These are phyloP conservation scores for Drosophila planitibia DNA, from an alignment of 2,888 invertebrate species.

Conservation along the genomic window DNA sequence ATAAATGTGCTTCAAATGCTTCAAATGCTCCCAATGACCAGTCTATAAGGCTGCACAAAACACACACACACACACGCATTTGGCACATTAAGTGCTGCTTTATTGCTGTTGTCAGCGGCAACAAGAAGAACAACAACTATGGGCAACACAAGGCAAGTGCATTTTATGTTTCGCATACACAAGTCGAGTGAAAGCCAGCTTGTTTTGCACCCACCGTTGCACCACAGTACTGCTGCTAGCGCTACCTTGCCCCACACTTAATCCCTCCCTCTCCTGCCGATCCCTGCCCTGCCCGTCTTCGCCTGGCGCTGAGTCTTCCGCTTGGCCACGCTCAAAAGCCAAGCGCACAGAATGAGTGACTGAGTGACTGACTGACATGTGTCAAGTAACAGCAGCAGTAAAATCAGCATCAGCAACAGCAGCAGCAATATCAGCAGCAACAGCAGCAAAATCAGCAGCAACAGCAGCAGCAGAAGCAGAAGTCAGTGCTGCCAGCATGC, in stretches of 20 bases:
- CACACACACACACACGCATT: slow-evolving; percentile 16
- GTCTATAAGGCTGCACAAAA: slow-evolving; percentile 30
- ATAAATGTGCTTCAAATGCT: slow-evolving; percentile 41
- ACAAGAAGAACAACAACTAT: slow-evolving; percentile 7
- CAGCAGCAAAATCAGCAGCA: slow-evolving; percentile 29
- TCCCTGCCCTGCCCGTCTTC: not conserved
- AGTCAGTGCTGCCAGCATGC: slow-evolving; percentile 56
- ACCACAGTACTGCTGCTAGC: not conserved
- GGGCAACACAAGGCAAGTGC: slow-evolving; percentile 38
- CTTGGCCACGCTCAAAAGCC: slow-evolving; percentile 53
- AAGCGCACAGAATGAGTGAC: slow-evolving; percentile 49
- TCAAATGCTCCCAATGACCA: slow-evolving; percentile 50
- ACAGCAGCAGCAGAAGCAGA: slow-evolving; percentile 40
- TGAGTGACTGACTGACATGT: slow-evolving; percentile 76
- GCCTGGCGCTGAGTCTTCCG: slow-evolving; percentile 33
- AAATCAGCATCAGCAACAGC: slow-evolving; percentile 33
- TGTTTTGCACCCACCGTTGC: slow-evolving; percentile 25
- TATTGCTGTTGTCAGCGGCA: slow-evolving; percentile 61
- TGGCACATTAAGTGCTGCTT: slow-evolving; percentile 66
- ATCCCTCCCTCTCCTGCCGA: not conserved
- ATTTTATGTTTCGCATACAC: slow-evolving; percentile 54
- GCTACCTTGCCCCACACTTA: not conserved
- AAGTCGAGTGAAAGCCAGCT: slow-evolving; percentile 49
- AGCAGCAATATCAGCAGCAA: slow-evolving; percentile 34
- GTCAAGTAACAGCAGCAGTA: slow-evolving; percentile 74